Evolutionary conservation across 2,113 vertebrate species (phyloP).

Genomic region (Heterocephalus glaber): DNA sequence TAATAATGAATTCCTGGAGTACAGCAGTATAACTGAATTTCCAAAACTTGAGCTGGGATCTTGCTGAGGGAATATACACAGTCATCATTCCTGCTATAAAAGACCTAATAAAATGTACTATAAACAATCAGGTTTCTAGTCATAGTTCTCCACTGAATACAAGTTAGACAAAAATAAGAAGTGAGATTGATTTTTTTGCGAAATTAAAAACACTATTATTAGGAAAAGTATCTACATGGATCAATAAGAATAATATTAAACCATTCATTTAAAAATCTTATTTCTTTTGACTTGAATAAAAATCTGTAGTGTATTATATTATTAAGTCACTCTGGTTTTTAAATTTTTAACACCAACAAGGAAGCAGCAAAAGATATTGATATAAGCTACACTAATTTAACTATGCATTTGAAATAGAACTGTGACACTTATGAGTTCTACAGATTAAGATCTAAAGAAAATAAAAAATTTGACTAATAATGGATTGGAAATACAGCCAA

Average conservation of each 20-base stretch:
- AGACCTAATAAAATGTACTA: neutral
- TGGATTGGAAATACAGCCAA: slow-evolving; percentile 20
- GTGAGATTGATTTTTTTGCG: neutral
- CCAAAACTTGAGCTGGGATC: neutral
- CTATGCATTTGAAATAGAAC: slow-evolving; percentile 15
- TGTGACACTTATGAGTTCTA: neutral
- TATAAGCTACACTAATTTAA: neutral
- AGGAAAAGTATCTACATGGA: slow-evolving; percentile 16
- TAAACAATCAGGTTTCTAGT: neutral
- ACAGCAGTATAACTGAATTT: neutral
- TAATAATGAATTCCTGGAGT: slow-evolving; percentile 7
- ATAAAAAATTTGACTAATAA: neutral
- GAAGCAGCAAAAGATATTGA: slow-evolving; percentile 43
- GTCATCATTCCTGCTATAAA: neutral
- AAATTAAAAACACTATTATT: neutral
- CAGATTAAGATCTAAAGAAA: slow-evolving; percentile 52
- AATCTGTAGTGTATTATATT: slow-evolving; percentile 52
- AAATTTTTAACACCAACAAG: slow-evolving; percentile 43
- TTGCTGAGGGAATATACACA: neutral
- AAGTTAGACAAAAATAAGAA: neutral
- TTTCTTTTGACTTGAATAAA: slow-evolving; percentile 71
- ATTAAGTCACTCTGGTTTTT: slow-evolving; percentile 49
- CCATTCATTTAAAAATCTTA: slow-evolving; percentile 68
- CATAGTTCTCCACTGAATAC: neutral
- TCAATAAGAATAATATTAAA: slow-evolving; percentile 72